A percentile compares a stretch with the other conserved stretches of the same genome.
phyloP scores from a whole-genome alignment of 2,888 invertebrate species.

The Philereme vetulata region DNA sequence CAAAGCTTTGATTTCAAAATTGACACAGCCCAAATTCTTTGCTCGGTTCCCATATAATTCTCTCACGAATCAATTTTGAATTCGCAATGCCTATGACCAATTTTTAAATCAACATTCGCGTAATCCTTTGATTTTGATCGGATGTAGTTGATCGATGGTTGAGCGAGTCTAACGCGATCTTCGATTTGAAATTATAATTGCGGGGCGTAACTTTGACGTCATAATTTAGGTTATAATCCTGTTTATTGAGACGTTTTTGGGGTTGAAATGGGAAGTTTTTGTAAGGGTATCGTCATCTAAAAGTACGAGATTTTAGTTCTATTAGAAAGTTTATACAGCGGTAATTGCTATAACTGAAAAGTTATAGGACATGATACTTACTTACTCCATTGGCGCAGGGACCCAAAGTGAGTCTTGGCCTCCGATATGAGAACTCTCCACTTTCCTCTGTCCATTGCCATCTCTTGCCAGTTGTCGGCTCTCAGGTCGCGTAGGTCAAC shows the following conservation, averaged over 20 bases:
- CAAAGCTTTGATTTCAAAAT: conserved; percentile 31
- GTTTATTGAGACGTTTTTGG: conserved; percentile 8
- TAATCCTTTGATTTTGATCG: conserved; percentile 62
- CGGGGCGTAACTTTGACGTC: conserved; percentile 23
- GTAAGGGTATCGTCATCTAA: neutral
- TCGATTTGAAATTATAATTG: conserved; percentile 38
- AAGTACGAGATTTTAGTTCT: too few species aligned
- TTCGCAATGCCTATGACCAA: conserved; percentile 72
- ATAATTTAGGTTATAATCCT: conserved; percentile 22
- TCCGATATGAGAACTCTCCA: too few species aligned
- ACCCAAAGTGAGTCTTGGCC: too few species aligned
- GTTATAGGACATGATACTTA: too few species aligned
- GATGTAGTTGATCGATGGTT: conserved; percentile 65
- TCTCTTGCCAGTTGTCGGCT: too few species aligned
- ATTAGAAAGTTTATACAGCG: too few species aligned
- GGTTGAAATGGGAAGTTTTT: neutral
- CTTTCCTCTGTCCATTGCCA: too few species aligned
- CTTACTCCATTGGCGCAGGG: too few species aligned
- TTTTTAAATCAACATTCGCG: conserved; percentile 71
- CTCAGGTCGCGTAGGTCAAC: too few species aligned
- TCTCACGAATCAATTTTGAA: conserved; percentile 73
- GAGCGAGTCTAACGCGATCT: conserved; percentile 54
- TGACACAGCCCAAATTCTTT: conserved; percentile 34
- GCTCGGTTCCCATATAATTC: conserved; percentile 59
- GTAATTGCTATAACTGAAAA: too few species aligned